Base-by-base conservation (phyloP, 2,113 vertebrate species). In the Trematomus loennbergii region DNA sequence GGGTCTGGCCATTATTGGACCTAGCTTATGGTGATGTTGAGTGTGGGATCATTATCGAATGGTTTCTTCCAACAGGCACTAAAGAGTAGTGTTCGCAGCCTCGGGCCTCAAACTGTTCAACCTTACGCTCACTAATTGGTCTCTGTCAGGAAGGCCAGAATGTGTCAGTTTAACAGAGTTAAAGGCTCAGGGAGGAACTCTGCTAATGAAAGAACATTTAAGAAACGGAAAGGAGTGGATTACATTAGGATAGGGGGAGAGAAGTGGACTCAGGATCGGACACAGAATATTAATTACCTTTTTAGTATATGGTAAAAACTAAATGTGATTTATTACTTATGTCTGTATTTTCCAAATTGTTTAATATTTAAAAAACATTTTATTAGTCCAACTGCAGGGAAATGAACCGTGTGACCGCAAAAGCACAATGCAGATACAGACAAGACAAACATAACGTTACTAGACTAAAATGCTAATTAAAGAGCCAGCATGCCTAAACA, bases 111-210 rank as follows among this genome's bases (percentile, higher is more conserved):
- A 78, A 86, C 91, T 90, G 88, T 84, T 91, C 83, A 85, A 82
- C 87, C 84, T 85, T 84, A 81, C 66, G 75, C 69, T 87, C 61
- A 11, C 84, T 93, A 93, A 93, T 91, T 91, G 86, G 84, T 87
- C 85, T 83, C 81, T 81, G 86, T 90, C 86, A 91, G 72, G 54
- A 83, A 84, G 82, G 78, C 82, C 78, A 81, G 65, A 67, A 66
- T 78, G 76, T 87, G 88, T 91, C 88, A 67, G 75, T 54, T 82
- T 64, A 75, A 72, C 68, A 72, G 85, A 81, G 84, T 86, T 87
- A 78, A 88, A 83, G 82, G 74, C 79, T 84, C 83, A 67, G 64
- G 7, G 58, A 85, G 72, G 53, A 79, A 65, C 73, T 55, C 0
- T 50, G 25, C 16, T 78, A 80, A 87, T 85, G 75, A 54, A 78